Evolutionary conservation across 2,797 vertebrate species (phyloP).

Genomic region (Picus viridis): DNA sequence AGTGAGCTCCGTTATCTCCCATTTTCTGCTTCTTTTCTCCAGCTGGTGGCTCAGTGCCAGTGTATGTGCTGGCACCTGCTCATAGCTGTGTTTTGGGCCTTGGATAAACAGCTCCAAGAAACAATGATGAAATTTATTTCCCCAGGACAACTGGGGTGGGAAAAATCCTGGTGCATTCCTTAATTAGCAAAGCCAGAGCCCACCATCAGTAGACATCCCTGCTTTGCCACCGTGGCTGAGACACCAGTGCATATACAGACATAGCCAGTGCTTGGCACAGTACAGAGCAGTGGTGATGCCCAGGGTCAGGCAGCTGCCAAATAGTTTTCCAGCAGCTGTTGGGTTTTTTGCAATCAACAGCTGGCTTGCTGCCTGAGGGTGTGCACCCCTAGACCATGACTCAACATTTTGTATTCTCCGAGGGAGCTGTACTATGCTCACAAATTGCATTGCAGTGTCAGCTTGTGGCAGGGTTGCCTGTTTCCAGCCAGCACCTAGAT

Average conservation of each 20-base stretch:
- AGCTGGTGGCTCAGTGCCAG: background rate
- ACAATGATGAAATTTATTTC: background rate
- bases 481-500: background rate
- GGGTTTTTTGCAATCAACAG: background rate
- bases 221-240: fast-evolving
- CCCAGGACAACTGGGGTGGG: background rate
- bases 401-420: background rate
- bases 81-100: fast-evolving
- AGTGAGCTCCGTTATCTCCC: background rate
- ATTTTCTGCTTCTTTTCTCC: background rate
- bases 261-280: fast-evolving
- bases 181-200: fast-evolving
- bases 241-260: fast-evolving
- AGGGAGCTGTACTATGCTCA: background rate
- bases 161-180: fast-evolving
- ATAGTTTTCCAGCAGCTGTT: background rate
- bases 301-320: fast-evolving
- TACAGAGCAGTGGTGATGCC: fast-evolving
- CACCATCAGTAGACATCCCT: fast-evolving
- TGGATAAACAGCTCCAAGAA: background rate
- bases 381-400: background rate
- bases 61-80: fast-evolving
- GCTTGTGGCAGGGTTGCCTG: background rate
- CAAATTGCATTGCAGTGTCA: fast-evolving
- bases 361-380: background rate